Evolutionary conservation across 2,113 vertebrate genomes (phyloP).

Genomic region (Pseudopodoces humilis): DNA sequence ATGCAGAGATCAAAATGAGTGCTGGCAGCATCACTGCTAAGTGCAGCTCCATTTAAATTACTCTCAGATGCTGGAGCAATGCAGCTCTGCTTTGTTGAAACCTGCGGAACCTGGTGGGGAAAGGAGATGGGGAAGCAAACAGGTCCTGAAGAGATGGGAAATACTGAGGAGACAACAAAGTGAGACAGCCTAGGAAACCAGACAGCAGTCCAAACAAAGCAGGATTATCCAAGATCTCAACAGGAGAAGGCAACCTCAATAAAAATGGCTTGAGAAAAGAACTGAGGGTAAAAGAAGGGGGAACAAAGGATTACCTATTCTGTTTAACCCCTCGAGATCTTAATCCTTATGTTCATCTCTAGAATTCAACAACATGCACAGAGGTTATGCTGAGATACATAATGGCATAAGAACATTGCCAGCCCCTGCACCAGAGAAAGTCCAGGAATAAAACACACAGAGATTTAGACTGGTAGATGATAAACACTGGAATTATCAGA

Average conservation of each 20-base stretch:
- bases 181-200: neutral
- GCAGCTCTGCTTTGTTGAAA: neutral
- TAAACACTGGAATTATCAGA: constrained; percentile 18
- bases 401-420: neutral
- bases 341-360: neutral
- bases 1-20: neutral
- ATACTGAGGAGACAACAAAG: neutral
- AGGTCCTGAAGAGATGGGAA: neutral
- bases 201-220: neutral
- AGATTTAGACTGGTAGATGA: neutral
- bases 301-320: neutral
- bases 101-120: neutral
- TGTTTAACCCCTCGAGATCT: neutral
- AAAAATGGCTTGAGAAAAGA: neutral
- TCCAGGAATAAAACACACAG: neutral
- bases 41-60: neutral
- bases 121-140: neutral
- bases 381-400: neutral
- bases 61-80: neutral
- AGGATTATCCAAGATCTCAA: neutral
- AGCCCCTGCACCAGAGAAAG: neutral
- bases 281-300: neutral
- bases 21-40: neutral
- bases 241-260: neutral
- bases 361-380: neutral